Percentiles rank a stretch among this genome's conserved stretches.
phyloP scores from a whole-genome alignment of 2,113 vertebrate genomes.

The Butastur rufipennis region DNA sequence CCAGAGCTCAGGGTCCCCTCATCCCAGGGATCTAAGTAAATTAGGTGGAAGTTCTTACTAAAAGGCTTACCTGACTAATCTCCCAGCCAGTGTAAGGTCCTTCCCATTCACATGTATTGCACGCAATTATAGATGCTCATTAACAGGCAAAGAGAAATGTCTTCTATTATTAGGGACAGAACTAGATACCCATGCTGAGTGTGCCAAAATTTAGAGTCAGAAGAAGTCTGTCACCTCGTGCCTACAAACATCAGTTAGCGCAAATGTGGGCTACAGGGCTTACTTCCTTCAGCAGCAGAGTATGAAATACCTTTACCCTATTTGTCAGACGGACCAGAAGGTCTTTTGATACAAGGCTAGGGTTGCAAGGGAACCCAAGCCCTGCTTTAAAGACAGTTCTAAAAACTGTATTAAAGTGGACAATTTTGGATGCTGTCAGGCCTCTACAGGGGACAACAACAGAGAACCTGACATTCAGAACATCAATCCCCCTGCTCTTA shows the following conservation, averaged over 20 bases:
- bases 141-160: neutral
- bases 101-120: neutral
- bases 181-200: neutral
- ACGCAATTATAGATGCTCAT: neutral
- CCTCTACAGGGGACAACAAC: neutral
- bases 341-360: neutral
- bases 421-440: neutral
- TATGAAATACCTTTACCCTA: neutral
- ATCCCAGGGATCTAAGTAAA: neutral
- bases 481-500: neutral
- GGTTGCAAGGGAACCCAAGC: neutral
- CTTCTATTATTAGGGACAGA: neutral
- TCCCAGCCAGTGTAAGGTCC: neutral
- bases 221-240: neutral
- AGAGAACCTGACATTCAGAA: neutral
- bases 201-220: neutral
- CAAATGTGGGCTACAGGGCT: neutral
- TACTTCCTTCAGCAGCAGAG: neutral
- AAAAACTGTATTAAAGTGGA: neutral
- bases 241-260: neutral
- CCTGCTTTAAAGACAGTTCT: neutral
- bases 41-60: slow-evolving; percentile 4
- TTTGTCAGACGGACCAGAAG: neutral
- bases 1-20: neutral
- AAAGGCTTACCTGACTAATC: slow-evolving; percentile 36